These are phyloP conservation scores for Meiosimyza decipiens DNA, from an alignment of 2,888 invertebrate species.

Conservation along the genomic window DNA sequence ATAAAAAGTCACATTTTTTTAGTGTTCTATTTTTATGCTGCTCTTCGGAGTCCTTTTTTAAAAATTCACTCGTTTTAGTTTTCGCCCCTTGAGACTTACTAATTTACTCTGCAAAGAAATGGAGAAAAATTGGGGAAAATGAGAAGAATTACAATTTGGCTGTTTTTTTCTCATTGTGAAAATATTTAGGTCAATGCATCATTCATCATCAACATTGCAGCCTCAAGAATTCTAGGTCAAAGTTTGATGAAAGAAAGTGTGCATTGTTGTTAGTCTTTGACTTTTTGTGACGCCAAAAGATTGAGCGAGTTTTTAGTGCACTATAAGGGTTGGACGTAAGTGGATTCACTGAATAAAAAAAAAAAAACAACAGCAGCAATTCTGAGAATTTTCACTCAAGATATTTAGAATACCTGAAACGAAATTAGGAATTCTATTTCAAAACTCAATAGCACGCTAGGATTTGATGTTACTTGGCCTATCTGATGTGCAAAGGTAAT, in stretches of 20 bases:
- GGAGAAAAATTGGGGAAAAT: slow-evolving; percentile 16
- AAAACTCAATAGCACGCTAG: too few relatives aligned
- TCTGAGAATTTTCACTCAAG: too few relatives aligned
- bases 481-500: too few relatives aligned
- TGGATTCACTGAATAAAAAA: too few relatives aligned
- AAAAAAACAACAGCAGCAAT: too few relatives aligned
- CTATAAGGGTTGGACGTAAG: neutral
- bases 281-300: neutral
- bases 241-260: slow-evolving; percentile 30
- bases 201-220: slow-evolving; percentile 29
- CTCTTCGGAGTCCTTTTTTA: neutral
- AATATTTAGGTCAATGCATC: slow-evolving; percentile 42
- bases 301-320: neutral
- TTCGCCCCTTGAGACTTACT: neutral
- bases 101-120: neutral
- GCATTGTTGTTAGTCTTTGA: slow-evolving; percentile 1
- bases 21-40: neutral
- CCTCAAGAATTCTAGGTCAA: slow-evolving; percentile 48
- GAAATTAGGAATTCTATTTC: too few relatives aligned
- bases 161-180: neutral
- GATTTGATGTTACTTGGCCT: too few relatives aligned
- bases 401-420: too few relatives aligned
- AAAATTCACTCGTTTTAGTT: neutral
- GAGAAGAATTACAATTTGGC: neutral
- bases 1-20: neutral